Evolutionary conservation across 2,888 invertebrate species (phyloP).

Genomic region (Pristionchus arcanus): DNA sequence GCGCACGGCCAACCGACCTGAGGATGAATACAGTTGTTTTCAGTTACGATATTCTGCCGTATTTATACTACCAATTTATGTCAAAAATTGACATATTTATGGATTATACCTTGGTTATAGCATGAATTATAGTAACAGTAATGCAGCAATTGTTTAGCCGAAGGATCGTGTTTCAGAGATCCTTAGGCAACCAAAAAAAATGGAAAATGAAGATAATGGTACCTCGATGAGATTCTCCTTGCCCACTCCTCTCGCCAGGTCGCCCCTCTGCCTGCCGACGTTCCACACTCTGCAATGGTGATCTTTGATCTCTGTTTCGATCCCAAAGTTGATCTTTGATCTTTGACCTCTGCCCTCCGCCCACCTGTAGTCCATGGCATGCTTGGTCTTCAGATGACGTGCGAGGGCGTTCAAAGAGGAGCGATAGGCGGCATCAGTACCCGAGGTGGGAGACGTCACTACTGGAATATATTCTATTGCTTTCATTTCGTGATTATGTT

Average conservation of each 20-base stretch:
- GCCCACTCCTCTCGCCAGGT: conserved; percentile 53
- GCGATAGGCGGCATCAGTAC: conserved; percentile 85
- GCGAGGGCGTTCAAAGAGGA: conserved; percentile 87
- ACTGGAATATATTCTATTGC: too few species aligned
- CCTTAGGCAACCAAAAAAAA: not conserved
- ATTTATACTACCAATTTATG: too few species aligned
- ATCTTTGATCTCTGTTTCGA: not conserved
- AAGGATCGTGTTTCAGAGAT: not conserved
- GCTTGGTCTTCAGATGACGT: conserved; percentile 60
- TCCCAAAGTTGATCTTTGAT: not conserved
- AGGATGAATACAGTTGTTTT: not conserved
- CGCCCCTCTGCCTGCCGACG: conserved; percentile 13
- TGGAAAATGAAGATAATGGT: too few species aligned
- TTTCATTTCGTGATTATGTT: too few species aligned
- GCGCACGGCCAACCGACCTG: conserved; percentile 54
- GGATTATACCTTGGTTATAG: too few species aligned
- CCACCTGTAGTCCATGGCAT: not conserved
- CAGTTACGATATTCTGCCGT: too few species aligned
- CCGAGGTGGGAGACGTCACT: conserved; percentile 86
- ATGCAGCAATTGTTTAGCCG: not conserved
- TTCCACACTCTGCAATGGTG: conserved; percentile 40
- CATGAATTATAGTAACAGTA: too few species aligned
- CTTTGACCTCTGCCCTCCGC: not conserved
- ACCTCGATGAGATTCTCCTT: conserved; percentile 53
- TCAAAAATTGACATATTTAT: too few species aligned